A percentile compares a stretch with the other conserved stretches of the same genome.
Evolutionary conservation across 2,113 vertebrate genomes (phyloP).

Genomic region (Rhinopithecus roxellana): DNA sequence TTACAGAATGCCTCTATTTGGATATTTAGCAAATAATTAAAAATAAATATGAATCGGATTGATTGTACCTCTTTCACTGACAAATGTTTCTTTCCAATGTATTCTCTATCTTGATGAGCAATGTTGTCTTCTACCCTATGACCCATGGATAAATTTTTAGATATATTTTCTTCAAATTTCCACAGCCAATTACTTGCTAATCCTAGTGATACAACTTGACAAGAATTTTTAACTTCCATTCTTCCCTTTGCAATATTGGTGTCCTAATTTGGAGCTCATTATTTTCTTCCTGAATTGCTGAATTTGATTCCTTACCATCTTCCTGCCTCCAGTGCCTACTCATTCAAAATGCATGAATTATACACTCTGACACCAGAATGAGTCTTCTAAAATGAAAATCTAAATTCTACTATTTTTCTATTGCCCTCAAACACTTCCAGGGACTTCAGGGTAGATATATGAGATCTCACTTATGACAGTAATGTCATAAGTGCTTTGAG

Average conservation of each 20-base stretch:
- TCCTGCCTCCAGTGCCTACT: neutral
- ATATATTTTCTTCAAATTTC: constrained; percentile 17
- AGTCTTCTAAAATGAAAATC: neutral
- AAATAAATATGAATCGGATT: neutral
- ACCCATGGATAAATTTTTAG: neutral
- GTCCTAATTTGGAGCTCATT: constrained; percentile 19
- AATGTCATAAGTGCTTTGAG: neutral
- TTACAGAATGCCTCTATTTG: neutral
- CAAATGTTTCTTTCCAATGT: neutral
- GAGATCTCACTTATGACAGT: neutral
- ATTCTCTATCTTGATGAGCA: neutral
- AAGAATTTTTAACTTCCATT: constrained; percentile 10
- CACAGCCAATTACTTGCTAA: constrained; percentile 36
- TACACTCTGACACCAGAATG: neutral
- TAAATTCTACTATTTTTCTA: neutral
- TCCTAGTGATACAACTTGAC: neutral
- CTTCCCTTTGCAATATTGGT: neutral
- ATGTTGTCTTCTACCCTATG: neutral
- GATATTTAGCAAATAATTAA: neutral
- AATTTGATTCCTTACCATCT: neutral
- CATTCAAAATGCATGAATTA: neutral
- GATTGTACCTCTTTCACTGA: neutral
- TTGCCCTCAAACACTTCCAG: neutral
- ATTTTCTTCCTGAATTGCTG: neutral
- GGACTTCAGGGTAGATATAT: neutral